phyloP scores from a whole-genome alignment of 1,140 invertebrate species.

The Goniozus legneri region DNA sequence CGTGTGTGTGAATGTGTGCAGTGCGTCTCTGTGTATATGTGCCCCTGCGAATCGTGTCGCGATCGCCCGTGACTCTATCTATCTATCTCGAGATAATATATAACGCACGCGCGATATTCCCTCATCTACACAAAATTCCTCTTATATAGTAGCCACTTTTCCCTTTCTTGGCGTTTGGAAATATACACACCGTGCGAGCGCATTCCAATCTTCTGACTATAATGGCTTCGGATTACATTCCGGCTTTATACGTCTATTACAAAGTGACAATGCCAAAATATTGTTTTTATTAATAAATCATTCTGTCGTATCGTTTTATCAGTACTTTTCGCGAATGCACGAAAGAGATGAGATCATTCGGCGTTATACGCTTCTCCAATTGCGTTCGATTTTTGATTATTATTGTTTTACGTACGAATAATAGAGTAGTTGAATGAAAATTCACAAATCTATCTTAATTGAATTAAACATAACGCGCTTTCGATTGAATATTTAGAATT shows the following conservation, averaged over 20 bases:
- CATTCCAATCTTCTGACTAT: slow-evolving; percentile 27
- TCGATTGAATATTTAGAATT: no score
- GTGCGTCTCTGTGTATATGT: no score
- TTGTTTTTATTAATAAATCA: background rate
- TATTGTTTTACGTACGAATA: background rate
- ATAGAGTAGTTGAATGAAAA: background rate
- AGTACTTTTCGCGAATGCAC: background rate
- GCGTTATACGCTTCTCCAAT: background rate
- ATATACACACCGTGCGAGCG: slow-evolving; percentile 1
- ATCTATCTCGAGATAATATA: slow-evolving; percentile 6
- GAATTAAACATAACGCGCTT: no score
- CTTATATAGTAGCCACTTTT: background rate
- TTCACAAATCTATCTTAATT: background rate
- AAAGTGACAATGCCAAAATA: slow-evolving; percentile 3
- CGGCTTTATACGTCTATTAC: slow-evolving; percentile 3
- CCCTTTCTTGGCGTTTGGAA: background rate
- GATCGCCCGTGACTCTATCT: no score
- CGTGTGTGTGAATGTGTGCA: no score
- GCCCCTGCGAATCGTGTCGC: no score
- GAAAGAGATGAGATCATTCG: background rate
- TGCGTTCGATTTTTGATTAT: background rate
- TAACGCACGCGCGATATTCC: background rate
- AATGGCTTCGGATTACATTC: slow-evolving; percentile 7
- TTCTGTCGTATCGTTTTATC: background rate
- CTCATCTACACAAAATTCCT: background rate